Evolutionary conservation across 1,140 invertebrate genomes (phyloP), one percentile per base, ranked within the genome.

Genomic region (Laupala kohalensis): DNA sequence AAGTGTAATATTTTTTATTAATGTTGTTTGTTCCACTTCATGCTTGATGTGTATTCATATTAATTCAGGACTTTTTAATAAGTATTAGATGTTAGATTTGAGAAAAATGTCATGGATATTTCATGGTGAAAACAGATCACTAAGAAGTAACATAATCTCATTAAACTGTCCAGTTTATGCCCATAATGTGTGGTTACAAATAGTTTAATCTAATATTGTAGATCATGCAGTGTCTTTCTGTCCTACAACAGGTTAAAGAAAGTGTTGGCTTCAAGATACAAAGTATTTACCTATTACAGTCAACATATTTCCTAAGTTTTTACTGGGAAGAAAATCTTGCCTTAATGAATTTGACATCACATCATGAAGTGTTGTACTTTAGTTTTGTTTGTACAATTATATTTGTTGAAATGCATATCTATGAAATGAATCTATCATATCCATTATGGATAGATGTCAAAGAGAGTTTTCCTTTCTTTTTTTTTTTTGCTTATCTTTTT

Each of bases 1-100:
- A 66, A 71, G 69, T 70, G 27, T 37, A 71, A 71, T 71, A 71
- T 71, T 71, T 53, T 71, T 71, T 71, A 71, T 71, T 64, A 66
- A 66, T 71, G 70, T 71, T 71, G 28, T 64, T 30, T 71, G 64
- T 71, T 66, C 63, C 24, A 63, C 28, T 66, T 28, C 37, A 53
- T 53, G 37, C 37, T 53, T 53, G 37, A 53, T 53, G 37, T 53
- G 37, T 53, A 53, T 53, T 53, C 37, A 53, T 9, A 53, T 53
- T 53, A 53, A 53, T 53, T 53, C 37, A 53, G 37, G 37, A 53
- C 37, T 53, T 53, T 53, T 53, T 53, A 53, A 53, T 53, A 53
- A 53, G 37, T 53, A 53, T 19, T 53, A 53, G 37, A 53, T 4
- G 37, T 53, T 53, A 53, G 37, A n/a, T n/a, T n/a, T n/a, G n/a